phyloP scores from a whole-genome alignment of 1,140 invertebrate species.

The Copidosoma floridanum region DNA sequence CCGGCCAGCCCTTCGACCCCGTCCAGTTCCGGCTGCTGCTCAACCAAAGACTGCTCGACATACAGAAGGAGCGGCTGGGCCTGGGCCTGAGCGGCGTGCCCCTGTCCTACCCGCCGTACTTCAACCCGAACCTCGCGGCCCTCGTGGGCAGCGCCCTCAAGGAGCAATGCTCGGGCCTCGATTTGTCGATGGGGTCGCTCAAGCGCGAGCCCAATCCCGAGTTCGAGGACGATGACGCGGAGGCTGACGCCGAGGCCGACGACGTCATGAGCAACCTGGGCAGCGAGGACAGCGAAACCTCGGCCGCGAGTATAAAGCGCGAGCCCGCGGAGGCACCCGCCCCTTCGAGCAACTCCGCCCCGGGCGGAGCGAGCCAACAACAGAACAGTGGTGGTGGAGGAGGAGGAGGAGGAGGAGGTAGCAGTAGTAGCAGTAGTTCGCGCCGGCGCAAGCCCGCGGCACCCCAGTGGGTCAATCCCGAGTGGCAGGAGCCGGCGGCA shows the following conservation, averaged over 20 bases:
- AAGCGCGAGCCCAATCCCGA: slow-evolving; percentile 75
- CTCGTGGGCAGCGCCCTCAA: slow-evolving; percentile 67
- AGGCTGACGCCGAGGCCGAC: too few species aligned
- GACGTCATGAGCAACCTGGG: slow-evolving; percentile 74
- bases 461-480: slow-evolving; percentile 95
- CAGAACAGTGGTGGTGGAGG: slow-evolving; percentile 49
- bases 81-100: slow-evolving; percentile 61
- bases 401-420: slow-evolving; percentile 28
- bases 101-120: slow-evolving; percentile 73
- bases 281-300: slow-evolving; percentile 71
- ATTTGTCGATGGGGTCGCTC: slow-evolving; percentile 74
- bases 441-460: slow-evolving; percentile 86
- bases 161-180: slow-evolving; percentile 75
- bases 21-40: slow-evolving; percentile 85
- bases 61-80: slow-evolving; percentile 79
- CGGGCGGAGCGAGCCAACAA: slow-evolving; percentile 58
- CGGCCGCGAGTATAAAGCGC: slow-evolving; percentile 52
- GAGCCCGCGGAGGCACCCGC: slow-evolving; percentile 60
- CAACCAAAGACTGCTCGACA: slow-evolving; percentile 81
- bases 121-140: slow-evolving; percentile 72
- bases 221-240: slow-evolving; percentile 72
- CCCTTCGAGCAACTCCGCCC: slow-evolving; percentile 58
- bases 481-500: slow-evolving; percentile 71
- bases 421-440: slow-evolving; percentile 50
- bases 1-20: slow-evolving; percentile 80